Evolutionary conservation across 2,797 vertebrate species (phyloP).

Genomic region (Enteromius mattozi): DNA sequence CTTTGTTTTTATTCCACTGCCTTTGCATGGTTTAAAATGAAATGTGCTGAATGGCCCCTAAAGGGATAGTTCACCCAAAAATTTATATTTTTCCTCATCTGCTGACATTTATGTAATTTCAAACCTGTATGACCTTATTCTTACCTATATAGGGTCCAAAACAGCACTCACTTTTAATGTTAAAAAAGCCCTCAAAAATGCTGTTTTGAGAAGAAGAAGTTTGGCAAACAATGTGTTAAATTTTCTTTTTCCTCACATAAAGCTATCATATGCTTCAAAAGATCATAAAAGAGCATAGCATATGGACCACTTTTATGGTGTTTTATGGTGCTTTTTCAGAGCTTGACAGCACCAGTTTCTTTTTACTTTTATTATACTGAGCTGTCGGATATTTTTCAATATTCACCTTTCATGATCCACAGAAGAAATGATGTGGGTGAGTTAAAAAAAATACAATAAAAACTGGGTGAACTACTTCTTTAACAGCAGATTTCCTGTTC

Average conservation of each 20-base stretch:
- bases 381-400: neutral
- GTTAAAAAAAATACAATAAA: neutral
- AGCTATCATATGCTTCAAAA: neutral
- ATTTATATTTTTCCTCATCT: neutral
- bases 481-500: neutral
- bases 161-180: neutral
- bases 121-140: neutral
- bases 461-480: neutral
- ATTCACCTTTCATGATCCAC: neutral
- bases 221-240: neutral
- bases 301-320: neutral
- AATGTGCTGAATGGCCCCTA: neutral
- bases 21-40: neutral
- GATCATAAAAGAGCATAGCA: slow-evolving; percentile 12
- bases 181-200: neutral
- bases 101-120: neutral
- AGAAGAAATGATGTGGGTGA: neutral
- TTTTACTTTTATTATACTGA: slow-evolving; percentile 1
- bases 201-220: neutral
- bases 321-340: slow-evolving; percentile 1
- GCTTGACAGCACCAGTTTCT: neutral
- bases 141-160: neutral
- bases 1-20: neutral
- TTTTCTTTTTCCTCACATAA: neutral
- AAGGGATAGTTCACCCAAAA: neutral